These are phyloP conservation scores for Halichoeres trimaculatus DNA, from an alignment of 2,113 vertebrate species.

Conservation along the genomic window DNA sequence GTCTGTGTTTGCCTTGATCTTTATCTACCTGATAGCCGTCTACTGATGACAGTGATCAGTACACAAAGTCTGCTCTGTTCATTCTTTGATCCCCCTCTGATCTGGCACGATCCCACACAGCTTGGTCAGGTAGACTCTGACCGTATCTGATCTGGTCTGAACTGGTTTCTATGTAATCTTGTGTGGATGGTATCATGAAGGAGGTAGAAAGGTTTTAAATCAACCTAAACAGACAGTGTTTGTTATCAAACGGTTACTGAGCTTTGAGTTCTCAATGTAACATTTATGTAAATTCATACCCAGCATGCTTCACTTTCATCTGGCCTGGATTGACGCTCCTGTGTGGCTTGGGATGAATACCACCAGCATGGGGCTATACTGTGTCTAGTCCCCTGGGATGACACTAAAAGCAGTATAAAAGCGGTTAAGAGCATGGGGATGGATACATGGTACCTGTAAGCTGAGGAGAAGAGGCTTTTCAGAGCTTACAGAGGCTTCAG, in stretches of 20 bases:
- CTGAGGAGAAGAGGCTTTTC: conserved; percentile 38
- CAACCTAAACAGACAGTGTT: background rate
- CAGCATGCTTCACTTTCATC: background rate
- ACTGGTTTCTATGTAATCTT: conserved; percentile 1
- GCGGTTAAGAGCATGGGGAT: conserved; percentile 19
- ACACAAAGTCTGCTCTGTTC: background rate
- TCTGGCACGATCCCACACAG: conserved; percentile 4
- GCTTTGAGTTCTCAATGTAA: background rate
- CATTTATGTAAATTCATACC: background rate
- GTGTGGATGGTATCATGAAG: background rate
- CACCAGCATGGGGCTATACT: background rate
- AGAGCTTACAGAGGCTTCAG: conserved; percentile 39
- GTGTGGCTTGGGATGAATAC: conserved; percentile 18
- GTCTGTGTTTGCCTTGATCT: background rate
- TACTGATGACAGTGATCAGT: background rate
- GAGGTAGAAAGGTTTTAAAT: background rate
- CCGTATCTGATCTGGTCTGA: conserved; percentile 18
- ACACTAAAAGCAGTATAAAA: conserved; percentile 36
- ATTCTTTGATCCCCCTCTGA: background rate
- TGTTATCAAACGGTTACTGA: background rate
- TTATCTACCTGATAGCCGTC: background rate
- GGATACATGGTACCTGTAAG: conserved; percentile 45
- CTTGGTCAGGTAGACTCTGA: conserved; percentile 17
- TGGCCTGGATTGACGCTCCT: conserved; percentile 9
- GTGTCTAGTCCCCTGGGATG: conserved; percentile 29